Conservation (phyloP, 2,797 vertebrate genomes). For the Anabas testudineus region DNA sequence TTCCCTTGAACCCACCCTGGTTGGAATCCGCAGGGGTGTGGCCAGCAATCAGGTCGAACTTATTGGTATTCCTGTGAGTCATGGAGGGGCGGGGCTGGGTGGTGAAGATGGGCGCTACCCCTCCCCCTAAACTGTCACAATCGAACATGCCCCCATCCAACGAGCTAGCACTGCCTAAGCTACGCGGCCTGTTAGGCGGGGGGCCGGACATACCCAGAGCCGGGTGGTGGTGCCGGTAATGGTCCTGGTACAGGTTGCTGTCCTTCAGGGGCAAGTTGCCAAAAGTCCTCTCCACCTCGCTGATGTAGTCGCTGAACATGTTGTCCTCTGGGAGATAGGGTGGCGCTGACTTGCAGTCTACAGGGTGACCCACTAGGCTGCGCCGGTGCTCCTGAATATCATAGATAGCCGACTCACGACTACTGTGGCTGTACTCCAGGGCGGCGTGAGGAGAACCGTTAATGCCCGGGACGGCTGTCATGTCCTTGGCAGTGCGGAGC, state of each 20-base stretch:
- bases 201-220: conserved; percentile 88
- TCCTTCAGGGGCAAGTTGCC: conserved; percentile 98
- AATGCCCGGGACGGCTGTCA: conserved; percentile 92
- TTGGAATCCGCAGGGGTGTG: conserved; percentile 82
- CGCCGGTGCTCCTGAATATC: conserved; percentile 97
- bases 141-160: conserved; percentile 96
- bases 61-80: conserved; percentile 89
- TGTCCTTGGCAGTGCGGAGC: conserved; percentile 98
- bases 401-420: conserved; percentile 92
- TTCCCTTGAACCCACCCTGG: conserved; percentile 88
- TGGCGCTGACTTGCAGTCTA: conserved; percentile 86
- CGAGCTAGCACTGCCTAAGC: conserved; percentile 97
- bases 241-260: conserved; percentile 98
- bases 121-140: conserved; percentile 93
- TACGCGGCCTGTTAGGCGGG: conserved; percentile 90
- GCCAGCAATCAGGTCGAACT: conserved; percentile 95
- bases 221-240: conserved; percentile 96
- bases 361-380: conserved; percentile 90
- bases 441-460: conserved; percentile 94
- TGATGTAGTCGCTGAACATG: conserved; percentile 98
- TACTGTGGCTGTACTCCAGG: conserved; percentile 92
- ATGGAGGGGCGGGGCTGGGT: conserved; percentile 93
- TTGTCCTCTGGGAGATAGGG: conserved; percentile 94
- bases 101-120: conserved; percentile 91
- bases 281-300: conserved; percentile 98